A percentile compares a stretch with the other conserved stretches of the same genome.
These are phyloP conservation scores for Tadarida brasiliensis DNA, from an alignment of 2,797 vertebrate species.

Conservation along the genomic window DNA sequence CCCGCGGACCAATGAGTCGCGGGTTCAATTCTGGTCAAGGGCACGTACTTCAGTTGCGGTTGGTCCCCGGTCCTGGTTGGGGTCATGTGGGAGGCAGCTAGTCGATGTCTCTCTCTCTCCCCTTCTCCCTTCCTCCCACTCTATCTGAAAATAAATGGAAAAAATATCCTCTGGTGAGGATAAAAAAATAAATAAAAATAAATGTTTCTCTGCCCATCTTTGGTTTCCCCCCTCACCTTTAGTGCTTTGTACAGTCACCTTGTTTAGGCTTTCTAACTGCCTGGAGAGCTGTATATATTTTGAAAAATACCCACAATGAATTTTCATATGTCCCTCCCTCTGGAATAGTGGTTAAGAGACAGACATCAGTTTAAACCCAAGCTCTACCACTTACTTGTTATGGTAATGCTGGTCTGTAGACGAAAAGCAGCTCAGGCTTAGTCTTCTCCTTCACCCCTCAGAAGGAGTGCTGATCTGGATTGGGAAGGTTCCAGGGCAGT, in stretches of 20 bases:
- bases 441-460: background rate
- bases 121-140: no score
- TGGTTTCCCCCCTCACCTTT: background rate
- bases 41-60: no score
- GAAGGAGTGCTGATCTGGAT: background rate
- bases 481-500: background rate
- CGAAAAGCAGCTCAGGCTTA: background rate
- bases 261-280: slow-evolving; percentile 48
- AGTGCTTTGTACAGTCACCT: slow-evolving; percentile 42
- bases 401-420: slow-evolving; percentile 40
- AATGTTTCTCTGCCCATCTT: slow-evolving; percentile 44
- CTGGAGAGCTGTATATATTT: slow-evolving; percentile 15
- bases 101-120: no score
- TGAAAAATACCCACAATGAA: slow-evolving; percentile 5
- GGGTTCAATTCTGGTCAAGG: no score
- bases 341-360: slow-evolving; percentile 45
- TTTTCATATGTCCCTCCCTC: slow-evolving; percentile 22
- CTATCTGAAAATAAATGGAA: no score
- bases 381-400: slow-evolving; percentile 19
- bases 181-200: background rate
- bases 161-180: no score
- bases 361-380: background rate
- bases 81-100: no score
- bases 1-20: no score
- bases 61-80: no score